Percentiles rank a stretch among this genome's conserved stretches.
These are phyloP conservation scores for Pseudochromis fuscus DNA, from an alignment of 2,797 vertebrate genomes.

Conservation along the genomic window DNA sequence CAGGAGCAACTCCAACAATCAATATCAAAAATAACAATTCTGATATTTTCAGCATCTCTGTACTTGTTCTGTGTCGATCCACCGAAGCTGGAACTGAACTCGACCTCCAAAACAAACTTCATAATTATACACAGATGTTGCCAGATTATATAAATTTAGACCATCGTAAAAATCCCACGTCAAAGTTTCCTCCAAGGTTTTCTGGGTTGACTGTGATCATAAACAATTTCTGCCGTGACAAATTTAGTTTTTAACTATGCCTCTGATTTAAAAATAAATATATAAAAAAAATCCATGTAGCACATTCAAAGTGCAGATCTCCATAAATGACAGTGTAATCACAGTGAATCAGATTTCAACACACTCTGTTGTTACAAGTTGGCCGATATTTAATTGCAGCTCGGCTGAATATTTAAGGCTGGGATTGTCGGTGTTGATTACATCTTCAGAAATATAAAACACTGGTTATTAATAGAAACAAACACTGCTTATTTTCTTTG, in stretches of 20 bases:
- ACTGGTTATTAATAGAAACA: conserved; percentile 29
- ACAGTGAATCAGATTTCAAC: conserved; percentile 43
- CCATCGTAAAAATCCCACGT: conserved; percentile 36
- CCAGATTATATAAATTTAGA: conserved; percentile 47
- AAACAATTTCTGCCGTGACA: conserved; percentile 40
- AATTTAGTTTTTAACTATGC: conserved; percentile 56
- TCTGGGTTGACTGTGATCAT: conserved; percentile 26
- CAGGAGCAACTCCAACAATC: conserved; percentile 20
- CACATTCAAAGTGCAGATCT: conserved; percentile 27
- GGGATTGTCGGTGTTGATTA: conserved; percentile 50
- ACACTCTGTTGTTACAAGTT: conserved; percentile 43
- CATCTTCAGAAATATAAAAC: conserved; percentile 47
- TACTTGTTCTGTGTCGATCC: neutral
- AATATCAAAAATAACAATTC: neutral
- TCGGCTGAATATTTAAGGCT: conserved; percentile 47
- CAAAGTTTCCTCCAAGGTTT: conserved; percentile 28
- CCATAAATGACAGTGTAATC: conserved; percentile 57
- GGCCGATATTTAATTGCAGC: conserved; percentile 53
- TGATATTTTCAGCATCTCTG: conserved; percentile 13
- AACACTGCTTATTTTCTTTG: conserved; percentile 12
- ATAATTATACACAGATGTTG: conserved; percentile 51
- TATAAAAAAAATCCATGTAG: too few relatives aligned
- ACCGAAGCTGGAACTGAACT: conserved; percentile 29
- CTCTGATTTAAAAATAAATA: too few relatives aligned
- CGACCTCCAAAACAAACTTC: conserved; percentile 38